Percentiles rank a stretch among this genome's conserved stretches.
Evolutionary conservation across 2,888 invertebrate species (phyloP).

Genomic region (Mesorhabditis sp.): DNA sequence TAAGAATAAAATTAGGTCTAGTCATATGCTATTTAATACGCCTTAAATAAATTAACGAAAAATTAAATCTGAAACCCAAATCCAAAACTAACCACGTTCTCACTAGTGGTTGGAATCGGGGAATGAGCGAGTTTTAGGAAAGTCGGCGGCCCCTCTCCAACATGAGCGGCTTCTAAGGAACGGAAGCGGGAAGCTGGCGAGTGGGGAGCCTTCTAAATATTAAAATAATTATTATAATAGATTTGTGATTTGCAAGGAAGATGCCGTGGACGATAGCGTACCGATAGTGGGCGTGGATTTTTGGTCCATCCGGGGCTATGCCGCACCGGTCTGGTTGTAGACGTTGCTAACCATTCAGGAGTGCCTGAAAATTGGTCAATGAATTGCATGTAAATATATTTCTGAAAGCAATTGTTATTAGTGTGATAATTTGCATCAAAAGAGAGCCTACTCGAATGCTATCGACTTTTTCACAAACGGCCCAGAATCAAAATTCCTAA

Average conservation of each 20-base stretch:
- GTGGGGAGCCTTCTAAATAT: neutral
- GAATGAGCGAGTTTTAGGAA: neutral
- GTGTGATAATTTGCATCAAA: no score
- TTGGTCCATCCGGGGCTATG: neutral
- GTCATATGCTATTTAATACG: no score
- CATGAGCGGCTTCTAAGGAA: neutral
- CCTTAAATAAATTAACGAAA: no score
- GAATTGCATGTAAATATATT: no score
- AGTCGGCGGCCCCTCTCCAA: neutral
- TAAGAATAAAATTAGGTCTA: no score
- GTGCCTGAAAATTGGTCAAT: neutral
- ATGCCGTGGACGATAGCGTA: neutral
- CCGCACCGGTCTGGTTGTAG: neutral
- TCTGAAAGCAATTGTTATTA: no score
- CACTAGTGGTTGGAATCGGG: neutral
- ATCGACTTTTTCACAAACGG: no score
- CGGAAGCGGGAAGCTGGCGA: constrained; percentile 3
- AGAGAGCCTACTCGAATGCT: no score
- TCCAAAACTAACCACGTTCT: neutral
- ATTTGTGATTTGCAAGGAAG: neutral
- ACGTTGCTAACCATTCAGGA: neutral
- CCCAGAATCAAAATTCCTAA: no score
- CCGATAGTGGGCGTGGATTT: constrained; percentile 1
- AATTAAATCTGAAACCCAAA: no score
- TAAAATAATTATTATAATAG: neutral